Conservation (phyloP, 1,140 invertebrate species). For the Drosophila leontia region DNA sequence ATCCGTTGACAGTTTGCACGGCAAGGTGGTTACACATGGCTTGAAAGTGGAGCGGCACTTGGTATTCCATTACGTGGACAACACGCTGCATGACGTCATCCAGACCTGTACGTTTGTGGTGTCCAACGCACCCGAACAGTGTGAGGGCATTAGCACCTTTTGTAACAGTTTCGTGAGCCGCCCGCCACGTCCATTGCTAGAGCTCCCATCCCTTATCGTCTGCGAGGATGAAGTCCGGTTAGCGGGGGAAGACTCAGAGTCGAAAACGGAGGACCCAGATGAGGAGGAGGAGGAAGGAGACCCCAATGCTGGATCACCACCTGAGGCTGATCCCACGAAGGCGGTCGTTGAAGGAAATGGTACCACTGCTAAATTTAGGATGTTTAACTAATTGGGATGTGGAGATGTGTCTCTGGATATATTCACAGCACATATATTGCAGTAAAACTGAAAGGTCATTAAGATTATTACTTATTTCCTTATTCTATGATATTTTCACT, state of each 20-base stretch:
- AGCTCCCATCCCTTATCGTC: conserved; percentile 59
- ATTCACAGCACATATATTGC: too few relatives aligned
- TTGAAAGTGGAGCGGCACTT: conserved; percentile 66
- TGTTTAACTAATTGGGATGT: neutral
- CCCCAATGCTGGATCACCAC: conserved; percentile 9
- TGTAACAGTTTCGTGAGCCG: conserved; percentile 69
- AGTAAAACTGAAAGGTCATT: too few relatives aligned
- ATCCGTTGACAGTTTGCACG: conserved; percentile 61
- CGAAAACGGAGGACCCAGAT: conserved; percentile 3
- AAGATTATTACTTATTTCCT: too few relatives aligned
- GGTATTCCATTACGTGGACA: conserved; percentile 78
- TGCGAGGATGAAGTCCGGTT: conserved; percentile 63
- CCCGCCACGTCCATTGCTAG: conserved; percentile 72
- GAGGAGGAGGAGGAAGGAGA: conserved; percentile 26
- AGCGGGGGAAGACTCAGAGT: conserved; percentile 37
- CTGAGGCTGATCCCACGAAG: conserved; percentile 18
- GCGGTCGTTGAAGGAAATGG: neutral
- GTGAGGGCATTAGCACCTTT: conserved; percentile 67
- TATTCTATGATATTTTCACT: neutral
- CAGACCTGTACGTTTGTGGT: conserved; percentile 79
- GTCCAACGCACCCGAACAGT: conserved; percentile 44
- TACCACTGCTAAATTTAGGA: conserved; percentile 20
- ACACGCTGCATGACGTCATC: conserved; percentile 72
- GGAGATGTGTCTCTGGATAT: too few relatives aligned
- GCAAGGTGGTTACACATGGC: conserved; percentile 65